Base-by-base conservation (phyloP, 2,113 vertebrate species). In the Camelus dromedarius region DNA sequence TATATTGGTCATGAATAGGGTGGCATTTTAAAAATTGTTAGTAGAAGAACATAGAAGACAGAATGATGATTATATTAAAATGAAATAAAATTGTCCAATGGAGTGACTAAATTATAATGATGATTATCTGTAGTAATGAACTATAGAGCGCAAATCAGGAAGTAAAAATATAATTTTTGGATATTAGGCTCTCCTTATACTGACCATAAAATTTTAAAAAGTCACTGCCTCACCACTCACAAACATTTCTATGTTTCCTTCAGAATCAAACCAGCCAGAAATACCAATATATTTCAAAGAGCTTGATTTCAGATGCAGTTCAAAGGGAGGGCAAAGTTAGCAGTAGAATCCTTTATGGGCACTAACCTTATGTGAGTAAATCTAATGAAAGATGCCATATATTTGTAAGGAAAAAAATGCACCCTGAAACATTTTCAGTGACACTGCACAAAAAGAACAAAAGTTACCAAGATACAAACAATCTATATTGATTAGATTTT, bases 271-370 rank as follows among this genome's bases (percentile, higher is more conserved):
- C 42, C n/a, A 87, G 35, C 11, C 72, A 80, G 24, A 22, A 86
- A 20, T 75, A 92, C 88, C 80, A 80, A 50, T 60, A 48, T 75
- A 79, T 95, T 89, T 92, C 89, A 90, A 91, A 93, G 24, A 70
- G 15, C 69, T 73, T 95, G 82, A 77, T 91, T 95, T 96, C 75
- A 66, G 72, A 93, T 70, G 32, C 35, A 79, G 67, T 92, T 95
- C 94, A 92, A 92, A 93, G 35, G 18, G 18, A 93, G 35, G 56
- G 32, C 77, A 89, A 81, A 62, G 50, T 91, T 88, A 93, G 58
- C 54, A 92, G 54, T 13, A 84, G 30, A 92, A 80, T 62, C 67
- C 35, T 96, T 95, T 86, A 89, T 38, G 72, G 32, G 24, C 90
- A 62, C 56, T 91, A 93, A 90, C 18, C 70, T 95, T 69, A 64